Conservation (phyloP, 1,140 invertebrate species). For the Lordiphosa mommai region DNA sequence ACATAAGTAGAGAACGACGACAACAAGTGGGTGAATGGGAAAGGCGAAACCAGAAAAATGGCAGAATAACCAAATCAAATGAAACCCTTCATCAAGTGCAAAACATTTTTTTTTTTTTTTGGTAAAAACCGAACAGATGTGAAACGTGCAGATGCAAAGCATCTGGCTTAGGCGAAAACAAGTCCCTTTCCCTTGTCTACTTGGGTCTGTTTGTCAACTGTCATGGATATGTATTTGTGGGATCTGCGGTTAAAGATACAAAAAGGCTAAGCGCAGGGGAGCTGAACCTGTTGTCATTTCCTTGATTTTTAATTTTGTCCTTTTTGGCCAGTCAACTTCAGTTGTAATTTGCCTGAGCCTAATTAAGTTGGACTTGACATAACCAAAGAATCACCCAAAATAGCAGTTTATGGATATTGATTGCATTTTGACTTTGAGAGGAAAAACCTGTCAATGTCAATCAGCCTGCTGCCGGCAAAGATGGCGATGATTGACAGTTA, state of each 20-base stretch:
- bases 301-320: constrained; percentile 21
- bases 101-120: constrained; percentile 61
- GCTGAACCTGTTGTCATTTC: not conserved
- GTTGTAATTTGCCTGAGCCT: constrained; percentile 15
- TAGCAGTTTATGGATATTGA: constrained; percentile 47
- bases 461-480: constrained; percentile 19
- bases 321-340: constrained; percentile 2
- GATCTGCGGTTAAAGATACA: constrained; percentile 25
- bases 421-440: constrained; percentile 40
- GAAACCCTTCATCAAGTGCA: constrained; percentile 69
- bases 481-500: constrained; percentile 22
- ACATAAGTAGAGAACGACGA: not conserved
- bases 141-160: constrained; percentile 34
- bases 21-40: not conserved
- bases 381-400: constrained; percentile 13
- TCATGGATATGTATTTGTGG: constrained; percentile 39
- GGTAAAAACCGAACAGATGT: constrained; percentile 45
- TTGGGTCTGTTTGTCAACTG: constrained; percentile 17
- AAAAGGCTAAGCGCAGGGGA: not conserved
- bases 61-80: constrained; percentile 69
- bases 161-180: constrained; percentile 29
- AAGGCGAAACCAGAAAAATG: constrained; percentile 67
- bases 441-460: constrained; percentile 25
- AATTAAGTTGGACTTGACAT: constrained; percentile 33
- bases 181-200: constrained; percentile 36